Base-by-base conservation (phyloP, 2,888 invertebrate species). In the Pasiphila rectangulata region DNA sequence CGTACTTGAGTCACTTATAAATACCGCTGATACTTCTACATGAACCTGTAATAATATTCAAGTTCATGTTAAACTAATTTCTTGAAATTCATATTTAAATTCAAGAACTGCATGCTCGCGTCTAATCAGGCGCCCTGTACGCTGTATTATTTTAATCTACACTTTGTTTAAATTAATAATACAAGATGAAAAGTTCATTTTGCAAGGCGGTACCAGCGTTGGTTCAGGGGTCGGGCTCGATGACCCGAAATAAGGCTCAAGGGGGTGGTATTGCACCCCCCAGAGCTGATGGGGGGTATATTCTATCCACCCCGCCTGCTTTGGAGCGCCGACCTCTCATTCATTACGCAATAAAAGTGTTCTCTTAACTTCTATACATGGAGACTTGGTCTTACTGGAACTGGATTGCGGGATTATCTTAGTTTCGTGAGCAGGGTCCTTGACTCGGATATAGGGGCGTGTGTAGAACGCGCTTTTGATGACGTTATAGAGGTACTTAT, bases 311-410 rank as follows among this genome's bases (percentile, higher is more conserved):
- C 61, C 67, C 67, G 58, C 66, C 54, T 61, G 37, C 52, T 61
- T 63, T 64, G 71, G 83, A 73, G 74, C 82, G 75, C 76, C 83
- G 83, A 84, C 83, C 86, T 83, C 81, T 79, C 85, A 80, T 83
- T 86, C 84, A 87, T 86, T 86, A 87, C 85, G 86, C 87, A 87
- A 87, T 86, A 86, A 86, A 84, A 85, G 79, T 78, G 75, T 83
- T 72, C 75, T 69, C 67, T 71, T 75, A 70, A 72, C 72, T 67
- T 69, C 64, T 67, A 70, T 66, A 65, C 65, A 67, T 60, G 66
- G 58, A 60, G 53, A 52, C 52, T 51, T 50, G 43, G 54, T 51
- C 48, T 43, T 48, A 36, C 48, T 54, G 46, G 45, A 52, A 56
- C 52, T 46, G 45, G 53, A 57, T 53, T 51, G 46, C 51, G 19